Evolutionary conservation across 2,113 vertebrate genomes (phyloP), one percentile per base, ranked within the genome.

Genomic region (Siniperca knerii): DNA sequence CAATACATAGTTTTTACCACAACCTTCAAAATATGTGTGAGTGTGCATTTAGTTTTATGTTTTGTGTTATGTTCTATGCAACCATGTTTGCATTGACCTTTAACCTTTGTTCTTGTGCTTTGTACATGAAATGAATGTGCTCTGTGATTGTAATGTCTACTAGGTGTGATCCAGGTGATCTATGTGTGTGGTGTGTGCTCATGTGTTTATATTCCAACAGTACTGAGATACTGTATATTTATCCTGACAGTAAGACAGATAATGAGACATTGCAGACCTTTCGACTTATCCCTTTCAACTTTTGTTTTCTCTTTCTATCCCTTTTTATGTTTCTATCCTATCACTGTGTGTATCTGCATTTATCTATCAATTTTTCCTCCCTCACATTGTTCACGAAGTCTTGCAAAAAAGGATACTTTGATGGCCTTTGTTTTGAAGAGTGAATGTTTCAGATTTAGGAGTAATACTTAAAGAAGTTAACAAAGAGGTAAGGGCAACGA

Each of bases 211-310:
- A 58, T 77, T 71, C 67, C 55, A 76, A 29, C 16, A 60, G 65
- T 16, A 52, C 68, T 64, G 65, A 82, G 81, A 37, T 37, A 37
- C 35, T 37, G 62, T 87, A 82, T 82, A 70, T 86, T 81, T 69
- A 75, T 75, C n/a, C 35, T 82, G 68, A 68, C 29, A 29, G 29
- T 29, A 29, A 29, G 29, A 29, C 29, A 29, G 29, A 29, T 29
- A 29, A 29, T 29, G 29, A 29, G 29, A 29, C 52, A 58, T 6
- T 80, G 60, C 55, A 52, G 75, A 77, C n/a, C 44, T 75, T 77
- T 74, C 21, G 50, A 9, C 35, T 37, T 44, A 18, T 52, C 33
- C 44, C 50, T 58, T 61, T 75, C 18, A 69, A n/a, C 25, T 40
- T 57, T 23, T 48, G 46, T 15, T 13, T 48, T 15, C 3, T 48